Base-by-base conservation (phyloP, 2,797 vertebrate species). In the Sebastes vulpes region DNA sequence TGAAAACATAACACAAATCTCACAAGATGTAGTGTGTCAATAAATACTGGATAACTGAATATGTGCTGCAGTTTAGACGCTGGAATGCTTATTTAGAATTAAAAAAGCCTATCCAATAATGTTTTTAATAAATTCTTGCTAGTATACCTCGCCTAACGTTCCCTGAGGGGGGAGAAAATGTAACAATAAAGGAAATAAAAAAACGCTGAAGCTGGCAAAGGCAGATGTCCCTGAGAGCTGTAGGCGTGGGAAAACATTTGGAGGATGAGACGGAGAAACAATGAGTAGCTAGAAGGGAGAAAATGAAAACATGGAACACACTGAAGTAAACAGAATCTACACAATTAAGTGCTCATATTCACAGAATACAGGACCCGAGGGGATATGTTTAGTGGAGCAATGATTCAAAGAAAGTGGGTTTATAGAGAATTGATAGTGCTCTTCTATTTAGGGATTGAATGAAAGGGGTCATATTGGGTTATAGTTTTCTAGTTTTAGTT, bases 201-300 rank as follows among this genome's bases (percentile, higher is more conserved):
- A 81, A 29, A 52, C 1, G 23, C 1, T 46, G 80, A 83, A 75
- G 68, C 56, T 84, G 67, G 54, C 69, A 42, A 71, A 65, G 72
- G 60, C 88, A 93, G 89, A 92, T 81, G 89, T 89, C 85, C 71
- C 82, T 68, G 81, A 82, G 76, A 81, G 86, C 88, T 85, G 65
- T 65, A 78, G 89, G 87, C 82, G 0, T 25, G 50, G 50, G 67
- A 82, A 88, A 84, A 56, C 84, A 87, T 89, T 90, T 77, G 76
- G 69, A 86, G 60, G 69, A 83, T 48, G 71, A 86, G 68, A 66
- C 11, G 12, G 67, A 86, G 66, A 79, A 83, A 91, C 79, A 86
- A 85, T 56, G 65, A 83, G 61, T 31, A 18, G 79, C 90, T 82
- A 79, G 78, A 61, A 69, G 83, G 75, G 25, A 68, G 42, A 38